Evolutionary conservation across 2,113 vertebrate species (phyloP), one percentile per base, ranked within the genome.

Genomic region (Brachyhypopomus occidentalis): DNA sequence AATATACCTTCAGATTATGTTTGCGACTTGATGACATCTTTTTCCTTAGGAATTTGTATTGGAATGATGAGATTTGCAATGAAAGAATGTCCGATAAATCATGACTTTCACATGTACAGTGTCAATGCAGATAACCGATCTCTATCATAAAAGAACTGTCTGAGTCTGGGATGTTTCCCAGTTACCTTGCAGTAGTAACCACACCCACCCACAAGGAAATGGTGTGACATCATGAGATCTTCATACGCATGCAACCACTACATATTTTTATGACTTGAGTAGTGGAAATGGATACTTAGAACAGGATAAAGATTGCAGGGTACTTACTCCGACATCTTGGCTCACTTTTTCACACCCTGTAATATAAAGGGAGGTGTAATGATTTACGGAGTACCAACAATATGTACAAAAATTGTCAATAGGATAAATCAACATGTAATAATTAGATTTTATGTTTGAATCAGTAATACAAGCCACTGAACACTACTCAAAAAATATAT

Each of bases 11-110:
- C 72, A 99, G 92, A 78, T 97, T 94, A 90, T 96, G 96, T 87
- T 94, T 95, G 56, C 97, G 96, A 94, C 95, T 95, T 17, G 95
- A 96, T 34, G 96, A 93, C 91, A 97, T 95, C 94, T 92, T 98
- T 95, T 96, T 98, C 83, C 85, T 88, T 64, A 41, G 75, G 22
- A 55, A 27, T 84, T 89, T 45, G 41, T 72, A 6, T 41, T 64
- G 86, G 79, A 36, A 83, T 16, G 23, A 79, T 77, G 34, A 72
- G 52, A 19, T 38, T 59, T 20, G 82, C 38, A 14, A 11, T 0
- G 66, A 2, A 74, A 30, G 7, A 6, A 72, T 27, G 23, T 22
- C 41, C 72, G 20, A 55, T 66, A 59, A 22, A 72, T 2, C 8
- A 70, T 62, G 5, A 55, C 27, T 27, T 34, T 66, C 7, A 25